A percentile compares a stretch with the other conserved stretches of the same genome.
Conservation (phyloP, 1,140 invertebrate species). For the Drosophila triauraria region DNA sequence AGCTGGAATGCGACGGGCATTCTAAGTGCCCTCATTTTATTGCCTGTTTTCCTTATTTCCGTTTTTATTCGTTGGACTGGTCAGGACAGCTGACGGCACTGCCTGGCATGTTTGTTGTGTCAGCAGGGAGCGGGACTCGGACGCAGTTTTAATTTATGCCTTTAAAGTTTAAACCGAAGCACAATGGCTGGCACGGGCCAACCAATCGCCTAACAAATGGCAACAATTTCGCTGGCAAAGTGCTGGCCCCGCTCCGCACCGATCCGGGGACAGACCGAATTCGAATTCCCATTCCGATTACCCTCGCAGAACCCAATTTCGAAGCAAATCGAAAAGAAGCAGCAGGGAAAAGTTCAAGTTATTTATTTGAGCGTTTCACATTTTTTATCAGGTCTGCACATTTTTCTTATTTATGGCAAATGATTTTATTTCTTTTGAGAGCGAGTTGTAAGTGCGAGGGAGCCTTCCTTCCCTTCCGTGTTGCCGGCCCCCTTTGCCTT, state of each 20-base stretch:
- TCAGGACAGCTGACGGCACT: constrained; percentile 60
- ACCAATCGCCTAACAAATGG: constrained; percentile 79
- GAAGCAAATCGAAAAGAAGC: constrained; percentile 48
- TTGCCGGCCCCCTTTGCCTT: not conserved
- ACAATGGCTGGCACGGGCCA: constrained; percentile 50
- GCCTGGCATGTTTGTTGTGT: constrained; percentile 64
- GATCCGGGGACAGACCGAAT: constrained; percentile 17
- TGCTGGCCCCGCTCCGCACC: constrained; percentile 29
- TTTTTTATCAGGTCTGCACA: constrained; percentile 76
- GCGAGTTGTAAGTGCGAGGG: constrained; percentile 32
- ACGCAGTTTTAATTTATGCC: constrained; percentile 72
- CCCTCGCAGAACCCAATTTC: constrained; percentile 49
- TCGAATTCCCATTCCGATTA: constrained; percentile 52
- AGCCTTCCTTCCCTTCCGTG: not conserved
- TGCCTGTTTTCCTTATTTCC: constrained; percentile 33
- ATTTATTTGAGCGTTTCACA: constrained; percentile 81
- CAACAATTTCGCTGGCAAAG: constrained; percentile 78
- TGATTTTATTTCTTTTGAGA: constrained; percentile 65
- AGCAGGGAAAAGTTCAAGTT: constrained; percentile 70
- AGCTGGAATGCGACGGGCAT: constrained; percentile 68
- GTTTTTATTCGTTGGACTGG: constrained; percentile 20
- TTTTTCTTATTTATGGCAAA: constrained; percentile 82
- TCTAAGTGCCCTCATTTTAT: constrained; percentile 68
- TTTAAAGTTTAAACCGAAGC: constrained; percentile 64
- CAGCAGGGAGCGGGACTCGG: constrained; percentile 11